Evolutionary conservation across 1,140 invertebrate species (phyloP), one percentile per base, ranked within the genome.

Genomic region (Drosophila tristis): DNA sequence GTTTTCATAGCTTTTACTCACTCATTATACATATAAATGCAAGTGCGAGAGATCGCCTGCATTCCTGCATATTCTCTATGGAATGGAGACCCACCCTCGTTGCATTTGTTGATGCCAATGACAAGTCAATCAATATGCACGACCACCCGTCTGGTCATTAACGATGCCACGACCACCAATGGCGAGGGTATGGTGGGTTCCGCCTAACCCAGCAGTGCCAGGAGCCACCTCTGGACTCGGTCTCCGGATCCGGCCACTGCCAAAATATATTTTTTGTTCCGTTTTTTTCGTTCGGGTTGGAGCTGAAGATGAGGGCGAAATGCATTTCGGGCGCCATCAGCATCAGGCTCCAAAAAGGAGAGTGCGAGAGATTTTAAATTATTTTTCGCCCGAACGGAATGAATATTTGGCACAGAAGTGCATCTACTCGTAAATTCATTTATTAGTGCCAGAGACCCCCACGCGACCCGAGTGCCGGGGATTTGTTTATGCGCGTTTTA

Each of bases 401-500:
- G 73, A 64, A 78, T 74, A 86, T 84, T 77, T 90, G 72, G 66
- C 70, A 68, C 67, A 75, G 81, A 73, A 76, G 74, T 80, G 81
- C 81, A 85, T 75, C 78, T 85, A 80, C 86, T 82, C 89, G 85
- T 82, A 82, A 91, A 91, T 86, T 90, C 87, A 90, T 90, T 90
- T 90, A 90, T 90, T 90, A 90, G 80, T 72, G 82, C 44, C 72
- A 74, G 72, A 56, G 78, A 63, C 57, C 29, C n/a, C 44, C 43
- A 20, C 20, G 25, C 31, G 25, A 31, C 15, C 45, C 58, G 39
- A 68, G 39, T 15, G 42, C 23, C 50, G 63, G 57, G 63, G 75
- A 79, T 90, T 86, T 86, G 82, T 87, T 87, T 87, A 79, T 87
- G 84, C 75, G 65, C 31, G 49, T 49, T 67, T 67, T 76, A 60